phyloP scores from a whole-genome alignment of 2,888 invertebrate genomes.

The Eledona agricola region DNA sequence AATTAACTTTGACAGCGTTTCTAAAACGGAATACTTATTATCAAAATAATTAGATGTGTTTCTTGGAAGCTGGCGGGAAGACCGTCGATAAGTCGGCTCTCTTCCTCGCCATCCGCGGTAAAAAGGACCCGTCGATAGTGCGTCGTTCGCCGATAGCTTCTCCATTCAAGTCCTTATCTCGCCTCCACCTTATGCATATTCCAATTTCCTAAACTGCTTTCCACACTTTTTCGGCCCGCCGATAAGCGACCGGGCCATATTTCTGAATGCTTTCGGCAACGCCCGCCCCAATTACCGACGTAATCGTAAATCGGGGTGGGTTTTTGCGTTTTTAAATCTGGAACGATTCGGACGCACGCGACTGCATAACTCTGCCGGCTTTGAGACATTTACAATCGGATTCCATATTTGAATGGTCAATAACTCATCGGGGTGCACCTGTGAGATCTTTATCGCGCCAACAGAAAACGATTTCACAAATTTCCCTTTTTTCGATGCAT shows the following conservation, averaged over 20 bases:
- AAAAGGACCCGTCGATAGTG: constrained; percentile 33
- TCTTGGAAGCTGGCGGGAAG: constrained; percentile 16
- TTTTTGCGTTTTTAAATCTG: neutral
- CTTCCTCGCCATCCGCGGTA: constrained; percentile 3
- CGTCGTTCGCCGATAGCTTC: constrained; percentile 30
- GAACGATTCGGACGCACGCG: constrained; percentile 19
- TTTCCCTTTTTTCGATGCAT: no score
- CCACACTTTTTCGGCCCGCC: constrained; percentile 38
- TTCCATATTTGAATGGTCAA: constrained; percentile 9
- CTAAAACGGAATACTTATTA: constrained; percentile 34
- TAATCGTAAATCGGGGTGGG: constrained; percentile 1
- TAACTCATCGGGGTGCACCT: constrained; percentile 4
- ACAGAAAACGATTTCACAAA: neutral
- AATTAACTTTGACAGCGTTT: constrained; percentile 40
- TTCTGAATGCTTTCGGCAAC: constrained; percentile 5
- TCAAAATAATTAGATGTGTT: constrained; percentile 40
- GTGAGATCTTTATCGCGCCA: constrained; percentile 6
- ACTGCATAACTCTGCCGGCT: constrained; percentile 12
- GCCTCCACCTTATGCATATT: constrained; percentile 56
- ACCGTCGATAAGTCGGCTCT: constrained; percentile 13
- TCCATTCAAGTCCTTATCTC: constrained; percentile 53
- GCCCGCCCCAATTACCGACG: constrained; percentile 22
- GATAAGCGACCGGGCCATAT: constrained; percentile 31
- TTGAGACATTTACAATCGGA: constrained; percentile 16
- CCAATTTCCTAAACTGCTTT: constrained; percentile 58